phyloP scores from a whole-genome alignment of 2,797 vertebrate species.

The Sebastes nivosus region DNA sequence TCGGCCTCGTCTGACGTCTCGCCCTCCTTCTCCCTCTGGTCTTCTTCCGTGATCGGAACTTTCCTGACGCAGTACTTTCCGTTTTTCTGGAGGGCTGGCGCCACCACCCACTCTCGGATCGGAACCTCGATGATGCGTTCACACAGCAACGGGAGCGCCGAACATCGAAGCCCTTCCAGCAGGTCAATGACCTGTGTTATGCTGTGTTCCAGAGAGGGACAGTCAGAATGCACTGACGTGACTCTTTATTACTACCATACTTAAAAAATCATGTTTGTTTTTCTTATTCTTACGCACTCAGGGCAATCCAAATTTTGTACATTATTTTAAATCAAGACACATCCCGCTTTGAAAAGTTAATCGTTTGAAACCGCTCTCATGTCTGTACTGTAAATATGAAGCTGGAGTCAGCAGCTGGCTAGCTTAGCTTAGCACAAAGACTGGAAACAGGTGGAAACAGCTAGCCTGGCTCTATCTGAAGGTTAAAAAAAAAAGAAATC shows the following conservation, averaged over 20 bases:
- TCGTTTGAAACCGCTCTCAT: background rate
- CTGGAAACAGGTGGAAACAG: background rate
- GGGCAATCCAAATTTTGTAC: background rate
- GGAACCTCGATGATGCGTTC: conserved; percentile 88
- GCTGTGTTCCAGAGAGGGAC: conserved; percentile 60
- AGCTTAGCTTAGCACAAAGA: conserved; percentile 1
- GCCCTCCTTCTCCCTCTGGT: conserved; percentile 47
- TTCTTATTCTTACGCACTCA: background rate
- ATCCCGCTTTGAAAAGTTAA: background rate
- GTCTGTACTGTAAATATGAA: background rate
- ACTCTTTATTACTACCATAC: background rate
- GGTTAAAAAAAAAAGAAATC: background rate
- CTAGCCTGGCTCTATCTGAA: background rate
- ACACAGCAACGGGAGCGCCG: conserved; percentile 83
- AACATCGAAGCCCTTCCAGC: conserved; percentile 85
- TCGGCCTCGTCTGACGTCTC: conserved; percentile 53
- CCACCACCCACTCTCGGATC: conserved; percentile 87
- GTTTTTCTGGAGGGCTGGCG: conserved; percentile 84
- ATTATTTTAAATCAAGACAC: background rate
- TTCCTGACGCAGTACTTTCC: conserved; percentile 72
- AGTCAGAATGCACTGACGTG: background rate
- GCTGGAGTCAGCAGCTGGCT: background rate
- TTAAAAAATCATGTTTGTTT: background rate
- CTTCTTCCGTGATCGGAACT: conserved; percentile 39
- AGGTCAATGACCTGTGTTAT: conserved; percentile 92